A percentile compares a stretch with the other conserved stretches of the same genome.
phyloP scores from a whole-genome alignment of 2,888 invertebrate genomes.

The Agelastica alni region DNA sequence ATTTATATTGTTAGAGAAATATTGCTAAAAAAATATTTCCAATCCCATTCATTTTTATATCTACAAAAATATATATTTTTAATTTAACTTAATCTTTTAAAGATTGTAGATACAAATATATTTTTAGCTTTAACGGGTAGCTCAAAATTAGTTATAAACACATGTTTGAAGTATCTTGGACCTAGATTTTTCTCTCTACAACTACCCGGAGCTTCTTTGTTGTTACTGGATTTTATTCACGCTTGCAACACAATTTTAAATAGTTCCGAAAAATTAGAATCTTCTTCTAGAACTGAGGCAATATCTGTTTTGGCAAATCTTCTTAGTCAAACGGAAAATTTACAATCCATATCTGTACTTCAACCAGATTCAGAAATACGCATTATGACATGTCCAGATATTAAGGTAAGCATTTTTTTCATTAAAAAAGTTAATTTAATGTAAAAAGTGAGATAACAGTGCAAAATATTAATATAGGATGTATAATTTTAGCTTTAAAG shows the following conservation, averaged over 20 bases:
- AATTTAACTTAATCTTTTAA: no score
- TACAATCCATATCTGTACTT: constrained; percentile 61
- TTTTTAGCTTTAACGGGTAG: constrained; percentile 65
- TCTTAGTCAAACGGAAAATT: constrained; percentile 75
- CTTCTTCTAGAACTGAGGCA: constrained; percentile 83
- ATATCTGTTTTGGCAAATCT: constrained; percentile 87
- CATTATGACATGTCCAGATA: constrained; percentile 69
- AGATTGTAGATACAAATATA: no score
- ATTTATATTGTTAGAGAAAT: no score
- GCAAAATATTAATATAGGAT: no score
- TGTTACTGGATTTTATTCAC: constrained; percentile 86
- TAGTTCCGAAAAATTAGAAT: constrained; percentile 72
- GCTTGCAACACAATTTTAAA: constrained; percentile 87
- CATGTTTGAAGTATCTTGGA: constrained; percentile 77
- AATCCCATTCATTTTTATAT: constrained; percentile 17
- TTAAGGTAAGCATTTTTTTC: constrained; percentile 70
- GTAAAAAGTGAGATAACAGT: no score
- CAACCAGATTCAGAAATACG: constrained; percentile 64
- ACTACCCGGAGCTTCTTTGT: constrained; percentile 84
- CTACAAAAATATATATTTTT: no score
- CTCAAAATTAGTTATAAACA: constrained; percentile 77
- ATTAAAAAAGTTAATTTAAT: no score
- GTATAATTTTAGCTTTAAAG: no score
- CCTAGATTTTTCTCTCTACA: constrained; percentile 84
- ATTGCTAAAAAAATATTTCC: neutral